These are phyloP conservation scores for Paraplagusia blochii DNA, from an alignment of 2,113 vertebrate species.

Conservation along the genomic window DNA sequence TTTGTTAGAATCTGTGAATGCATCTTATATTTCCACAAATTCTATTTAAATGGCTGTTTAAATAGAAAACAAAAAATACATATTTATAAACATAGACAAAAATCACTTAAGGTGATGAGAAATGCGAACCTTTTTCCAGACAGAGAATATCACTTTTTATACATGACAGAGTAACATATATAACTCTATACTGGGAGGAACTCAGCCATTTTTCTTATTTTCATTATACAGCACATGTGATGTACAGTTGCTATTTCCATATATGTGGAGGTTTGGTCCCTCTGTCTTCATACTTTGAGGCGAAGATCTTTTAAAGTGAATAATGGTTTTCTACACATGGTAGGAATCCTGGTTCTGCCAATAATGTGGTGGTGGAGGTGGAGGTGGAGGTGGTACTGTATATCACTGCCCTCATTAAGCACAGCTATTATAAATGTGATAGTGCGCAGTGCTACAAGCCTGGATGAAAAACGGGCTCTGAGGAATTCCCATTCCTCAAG, in stretches of 20 bases:
- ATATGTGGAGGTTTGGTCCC: slow-evolving; percentile 2
- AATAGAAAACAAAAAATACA: too few species aligned
- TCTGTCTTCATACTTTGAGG: slow-evolving; percentile 23
- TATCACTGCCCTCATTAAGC: slow-evolving; percentile 71
- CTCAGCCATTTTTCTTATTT: slow-evolving; percentile 15
- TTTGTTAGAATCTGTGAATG: too few species aligned
- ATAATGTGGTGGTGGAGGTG: slow-evolving; percentile 61
- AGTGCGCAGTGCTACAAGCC: slow-evolving; percentile 53
- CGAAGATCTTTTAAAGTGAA: slow-evolving; percentile 52
- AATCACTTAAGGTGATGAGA: background rate
- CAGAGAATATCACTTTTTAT: background rate
- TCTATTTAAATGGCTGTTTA: too few species aligned
- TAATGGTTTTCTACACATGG: slow-evolving; percentile 53
- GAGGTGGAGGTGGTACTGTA: too few species aligned
- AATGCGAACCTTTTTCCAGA: background rate
- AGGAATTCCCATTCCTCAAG: slow-evolving; percentile 44
- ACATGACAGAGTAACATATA: slow-evolving; percentile 1
- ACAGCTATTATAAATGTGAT: slow-evolving; percentile 64
- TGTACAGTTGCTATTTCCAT: slow-evolving; percentile 16
- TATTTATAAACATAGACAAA: background rate
- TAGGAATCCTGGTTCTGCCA: slow-evolving; percentile 53
- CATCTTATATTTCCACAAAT: too few species aligned
- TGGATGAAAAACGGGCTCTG: slow-evolving; percentile 54
- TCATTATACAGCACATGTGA: background rate
- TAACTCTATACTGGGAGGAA: background rate